phyloP scores from a whole-genome alignment of 2,888 invertebrate genomes.

The Ditula angustiorana region DNA sequence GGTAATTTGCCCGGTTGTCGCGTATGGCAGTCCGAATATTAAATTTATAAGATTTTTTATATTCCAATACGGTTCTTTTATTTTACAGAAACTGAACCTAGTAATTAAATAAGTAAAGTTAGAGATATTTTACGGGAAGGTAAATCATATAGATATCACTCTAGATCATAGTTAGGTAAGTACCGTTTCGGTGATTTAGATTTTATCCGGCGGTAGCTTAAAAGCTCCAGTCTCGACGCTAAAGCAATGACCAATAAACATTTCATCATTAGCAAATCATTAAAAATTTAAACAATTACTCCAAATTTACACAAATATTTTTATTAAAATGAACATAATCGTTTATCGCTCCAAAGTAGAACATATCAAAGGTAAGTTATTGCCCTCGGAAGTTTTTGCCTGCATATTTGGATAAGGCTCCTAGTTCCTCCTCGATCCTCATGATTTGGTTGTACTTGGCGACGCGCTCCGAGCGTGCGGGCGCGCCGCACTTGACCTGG shows the following conservation, averaged over 20 bases:
- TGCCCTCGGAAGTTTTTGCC: constrained; percentile 96
- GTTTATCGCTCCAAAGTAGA: neutral
- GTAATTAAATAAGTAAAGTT: too few relatives aligned
- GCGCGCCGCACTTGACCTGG: constrained; percentile 99
- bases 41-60: neutral
- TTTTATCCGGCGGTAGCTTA: too few relatives aligned
- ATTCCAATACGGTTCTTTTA: neutral
- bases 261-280: too few relatives aligned
- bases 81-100: neutral
- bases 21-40: constrained; percentile 27
- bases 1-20: constrained; percentile 66
- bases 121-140: too few relatives aligned
- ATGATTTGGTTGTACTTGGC: constrained; percentile 99
- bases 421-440: constrained; percentile 98
- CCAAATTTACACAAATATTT: neutral
- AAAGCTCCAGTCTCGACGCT: too few relatives aligned
- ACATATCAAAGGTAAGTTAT: neutral
- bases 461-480: constrained; percentile 97
- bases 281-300: too few relatives aligned
- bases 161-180: too few relatives aligned
- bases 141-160: too few relatives aligned
- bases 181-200: too few relatives aligned
- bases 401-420: constrained; percentile 95
- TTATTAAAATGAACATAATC: neutral
- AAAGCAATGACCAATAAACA: too few relatives aligned